phyloP scores from a whole-genome alignment of 2,888 invertebrate species.

The Lysandra bellargus region DNA sequence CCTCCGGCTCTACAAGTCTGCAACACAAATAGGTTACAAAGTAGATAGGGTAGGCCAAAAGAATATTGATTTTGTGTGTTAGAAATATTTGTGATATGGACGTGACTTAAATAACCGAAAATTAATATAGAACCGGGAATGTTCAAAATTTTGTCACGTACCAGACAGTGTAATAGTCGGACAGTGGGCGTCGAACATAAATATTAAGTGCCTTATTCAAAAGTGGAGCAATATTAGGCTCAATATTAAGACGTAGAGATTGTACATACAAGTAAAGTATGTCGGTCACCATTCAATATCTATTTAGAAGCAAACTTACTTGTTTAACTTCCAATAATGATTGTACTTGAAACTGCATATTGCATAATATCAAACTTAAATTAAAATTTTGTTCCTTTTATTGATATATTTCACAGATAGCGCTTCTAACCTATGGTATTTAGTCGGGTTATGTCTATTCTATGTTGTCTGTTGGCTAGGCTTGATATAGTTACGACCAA shows the following conservation, averaged over 20 bases:
- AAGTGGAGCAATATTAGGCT: neutral
- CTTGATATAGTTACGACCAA: too few species aligned
- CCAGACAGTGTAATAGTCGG: constrained; percentile 24
- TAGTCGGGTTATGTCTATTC: too few species aligned
- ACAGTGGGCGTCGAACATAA: constrained; percentile 2
- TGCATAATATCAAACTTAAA: too few species aligned
- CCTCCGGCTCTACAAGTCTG: neutral
- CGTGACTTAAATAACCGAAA: constrained; percentile 9
- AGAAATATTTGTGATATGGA: neutral
- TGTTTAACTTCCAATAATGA: too few species aligned
- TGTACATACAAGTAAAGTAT: neutral
- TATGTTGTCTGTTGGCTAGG: too few species aligned
- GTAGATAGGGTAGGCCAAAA: neutral
- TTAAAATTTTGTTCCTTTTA: too few species aligned
- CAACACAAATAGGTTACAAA: neutral
- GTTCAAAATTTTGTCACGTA: constrained; percentile 22
- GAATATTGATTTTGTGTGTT: neutral
- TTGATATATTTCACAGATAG: too few species aligned
- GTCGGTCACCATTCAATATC: neutral
- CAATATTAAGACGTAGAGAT: neutral
- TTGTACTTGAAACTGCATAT: too few species aligned
- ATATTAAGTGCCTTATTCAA: constrained; percentile 12
- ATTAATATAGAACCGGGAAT: neutral
- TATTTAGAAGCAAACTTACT: too few species aligned
- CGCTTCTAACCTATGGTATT: too few species aligned